phyloP scores from a whole-genome alignment of 2,888 invertebrate genomes.

The Malacosoma neustria region DNA sequence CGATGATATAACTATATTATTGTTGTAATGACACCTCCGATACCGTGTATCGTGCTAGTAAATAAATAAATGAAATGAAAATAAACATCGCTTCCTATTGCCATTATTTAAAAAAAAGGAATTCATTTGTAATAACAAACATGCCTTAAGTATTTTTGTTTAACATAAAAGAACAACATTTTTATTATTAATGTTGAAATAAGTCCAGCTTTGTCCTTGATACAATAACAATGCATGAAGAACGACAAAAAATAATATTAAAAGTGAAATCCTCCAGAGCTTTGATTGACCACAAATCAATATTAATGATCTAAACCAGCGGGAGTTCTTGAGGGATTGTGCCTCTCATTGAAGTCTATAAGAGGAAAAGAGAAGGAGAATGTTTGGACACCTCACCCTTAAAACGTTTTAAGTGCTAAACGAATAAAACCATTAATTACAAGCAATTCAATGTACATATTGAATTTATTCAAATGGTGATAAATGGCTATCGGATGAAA shows the following conservation, averaged over 20 bases:
- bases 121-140: too few relatives aligned
- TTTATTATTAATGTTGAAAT: too few relatives aligned
- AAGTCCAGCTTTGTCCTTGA: too few relatives aligned
- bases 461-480: constrained; percentile 75
- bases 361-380: constrained; percentile 31
- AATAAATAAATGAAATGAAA: too few relatives aligned
- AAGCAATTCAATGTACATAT: constrained; percentile 74
- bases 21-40: too few relatives aligned
- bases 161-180: too few relatives aligned
- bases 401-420: constrained; percentile 73
- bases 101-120: too few relatives aligned
- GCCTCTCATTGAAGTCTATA: constrained; percentile 30
- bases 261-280: constrained; percentile 69
- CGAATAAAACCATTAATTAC: constrained; percentile 76
- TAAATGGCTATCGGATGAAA: constrained; percentile 57
- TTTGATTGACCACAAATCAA: constrained; percentile 77
- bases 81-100: too few relatives aligned
- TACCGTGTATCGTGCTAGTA: too few relatives aligned
- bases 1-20: too few relatives aligned
- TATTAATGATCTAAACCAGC: constrained; percentile 72
- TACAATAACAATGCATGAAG: constrained; percentile 36
- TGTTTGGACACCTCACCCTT: constrained; percentile 73
- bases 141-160: too few relatives aligned
- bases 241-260: constrained; percentile 58
- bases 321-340: constrained; percentile 48